Percentiles rank a stretch among this genome's conserved stretches.
These are phyloP conservation scores for Tachina grossa DNA, from an alignment of 2,888 invertebrate genomes.

Conservation along the genomic window DNA sequence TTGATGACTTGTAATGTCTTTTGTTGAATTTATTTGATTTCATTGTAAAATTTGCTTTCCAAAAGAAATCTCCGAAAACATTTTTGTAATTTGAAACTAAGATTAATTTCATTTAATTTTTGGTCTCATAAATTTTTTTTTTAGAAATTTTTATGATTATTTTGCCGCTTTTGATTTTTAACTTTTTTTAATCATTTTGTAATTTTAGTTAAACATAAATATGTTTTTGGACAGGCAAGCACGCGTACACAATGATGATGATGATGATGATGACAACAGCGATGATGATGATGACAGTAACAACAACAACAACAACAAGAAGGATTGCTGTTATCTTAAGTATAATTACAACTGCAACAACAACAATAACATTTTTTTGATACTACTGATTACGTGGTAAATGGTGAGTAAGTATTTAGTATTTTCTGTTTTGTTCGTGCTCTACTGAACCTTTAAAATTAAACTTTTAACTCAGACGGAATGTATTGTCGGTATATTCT, in stretches of 20 bases:
- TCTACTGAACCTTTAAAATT: constrained; percentile 24
- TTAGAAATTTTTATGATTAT: constrained; percentile 34
- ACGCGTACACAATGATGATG: constrained; percentile 56
- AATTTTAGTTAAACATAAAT: constrained; percentile 51
- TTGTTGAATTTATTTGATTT: neutral
- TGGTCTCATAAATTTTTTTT: neutral
- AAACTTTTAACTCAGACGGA: neutral
- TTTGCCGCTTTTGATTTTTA: constrained; percentile 34
- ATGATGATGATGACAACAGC: constrained; percentile 34
- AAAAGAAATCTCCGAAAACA: constrained; percentile 19
- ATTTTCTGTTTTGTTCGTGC: neutral
- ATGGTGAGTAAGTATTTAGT: constrained; percentile 36
- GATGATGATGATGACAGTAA: constrained; percentile 16
- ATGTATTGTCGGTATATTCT: neutral
- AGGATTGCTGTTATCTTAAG: constrained; percentile 59
- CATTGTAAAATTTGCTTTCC: neutral
- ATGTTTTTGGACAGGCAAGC: constrained; percentile 51
- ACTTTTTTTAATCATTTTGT: constrained; percentile 8
- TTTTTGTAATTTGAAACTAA: constrained; percentile 52
- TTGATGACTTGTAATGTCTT: constrained; percentile 9
- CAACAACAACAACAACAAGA: constrained; percentile 25
- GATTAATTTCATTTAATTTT: constrained; percentile 18
- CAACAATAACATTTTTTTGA: constrained; percentile 33
- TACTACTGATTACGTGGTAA: constrained; percentile 60
- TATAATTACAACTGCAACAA: constrained; percentile 26